Percentiles rank a stretch among this genome's conserved stretches.
phyloP scores from a whole-genome alignment of 2,113 vertebrate genomes.

The Odocoileus virginianus region DNA sequence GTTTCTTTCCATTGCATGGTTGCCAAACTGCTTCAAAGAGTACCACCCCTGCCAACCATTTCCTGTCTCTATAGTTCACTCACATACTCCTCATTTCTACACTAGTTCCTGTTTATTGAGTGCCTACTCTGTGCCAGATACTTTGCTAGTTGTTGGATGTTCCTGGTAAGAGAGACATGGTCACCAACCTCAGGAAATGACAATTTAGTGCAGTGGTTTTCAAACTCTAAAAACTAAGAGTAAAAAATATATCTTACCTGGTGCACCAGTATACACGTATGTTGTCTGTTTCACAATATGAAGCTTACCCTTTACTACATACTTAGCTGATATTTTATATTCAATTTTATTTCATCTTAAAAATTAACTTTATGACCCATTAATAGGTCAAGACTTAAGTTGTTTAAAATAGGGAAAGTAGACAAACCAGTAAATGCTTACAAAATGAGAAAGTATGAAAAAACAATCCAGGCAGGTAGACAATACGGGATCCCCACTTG shows the following conservation, averaged over 20 bases:
- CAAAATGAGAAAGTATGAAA: background rate
- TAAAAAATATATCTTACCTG: background rate
- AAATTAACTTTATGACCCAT: background rate
- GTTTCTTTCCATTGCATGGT: background rate
- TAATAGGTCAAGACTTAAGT: background rate
- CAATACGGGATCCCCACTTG: background rate
- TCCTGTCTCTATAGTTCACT: background rate
- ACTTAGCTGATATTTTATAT: background rate
- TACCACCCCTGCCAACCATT: background rate
- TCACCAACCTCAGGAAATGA: background rate
- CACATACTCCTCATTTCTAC: background rate
- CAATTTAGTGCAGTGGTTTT: background rate
- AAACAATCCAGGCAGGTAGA: background rate
- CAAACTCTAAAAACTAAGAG: background rate
- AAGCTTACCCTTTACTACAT: background rate
- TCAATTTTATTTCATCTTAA: background rate
- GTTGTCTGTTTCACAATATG: background rate
- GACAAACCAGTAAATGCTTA: background rate
- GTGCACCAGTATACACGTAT: background rate
- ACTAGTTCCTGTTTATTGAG: background rate
- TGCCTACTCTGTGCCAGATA: background rate
- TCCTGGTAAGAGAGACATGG: background rate
- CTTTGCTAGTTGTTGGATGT: background rate
- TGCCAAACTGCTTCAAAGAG: background rate
- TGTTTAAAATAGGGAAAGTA: background rate